phyloP scores from a whole-genome alignment of 2,113 vertebrate species.

The Petrocephalus microphthalmus region DNA sequence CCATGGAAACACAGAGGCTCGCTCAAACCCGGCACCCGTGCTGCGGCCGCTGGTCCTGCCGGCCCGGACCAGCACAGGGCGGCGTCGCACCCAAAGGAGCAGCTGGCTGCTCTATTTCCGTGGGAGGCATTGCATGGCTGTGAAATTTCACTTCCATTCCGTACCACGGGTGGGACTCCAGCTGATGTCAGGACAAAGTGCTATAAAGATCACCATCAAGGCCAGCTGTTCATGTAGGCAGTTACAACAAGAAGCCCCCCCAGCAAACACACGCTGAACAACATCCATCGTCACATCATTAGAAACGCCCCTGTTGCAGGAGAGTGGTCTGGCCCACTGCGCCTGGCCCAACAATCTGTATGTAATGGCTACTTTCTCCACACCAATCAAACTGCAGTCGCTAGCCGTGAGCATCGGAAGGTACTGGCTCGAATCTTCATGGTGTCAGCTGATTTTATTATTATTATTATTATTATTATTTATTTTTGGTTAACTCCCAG shows the following conservation, averaged over 20 bases:
- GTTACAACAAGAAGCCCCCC: background rate
- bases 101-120: background rate
- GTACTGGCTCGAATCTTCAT: background rate
- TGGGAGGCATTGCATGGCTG: no score
- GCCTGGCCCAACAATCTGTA: background rate
- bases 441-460: background rate
- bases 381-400: background rate
- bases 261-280: background rate
- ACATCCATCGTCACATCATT: background rate
- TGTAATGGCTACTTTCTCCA: background rate
- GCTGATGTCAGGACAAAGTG: background rate
- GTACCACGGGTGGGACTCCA: background rate
- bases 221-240: background rate
- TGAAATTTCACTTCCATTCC: background rate
- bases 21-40: background rate
- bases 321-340: background rate
- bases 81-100: background rate
- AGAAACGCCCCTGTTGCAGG: background rate
- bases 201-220: background rate
- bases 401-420: background rate
- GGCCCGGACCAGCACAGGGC: background rate
- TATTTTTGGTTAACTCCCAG: constrained; percentile 1
- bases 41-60: background rate
- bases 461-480: background rate
- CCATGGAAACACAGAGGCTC: background rate